These are phyloP conservation scores for Balearica regulorum DNA, from an alignment of 2,797 vertebrate genomes.

Conservation along the genomic window DNA sequence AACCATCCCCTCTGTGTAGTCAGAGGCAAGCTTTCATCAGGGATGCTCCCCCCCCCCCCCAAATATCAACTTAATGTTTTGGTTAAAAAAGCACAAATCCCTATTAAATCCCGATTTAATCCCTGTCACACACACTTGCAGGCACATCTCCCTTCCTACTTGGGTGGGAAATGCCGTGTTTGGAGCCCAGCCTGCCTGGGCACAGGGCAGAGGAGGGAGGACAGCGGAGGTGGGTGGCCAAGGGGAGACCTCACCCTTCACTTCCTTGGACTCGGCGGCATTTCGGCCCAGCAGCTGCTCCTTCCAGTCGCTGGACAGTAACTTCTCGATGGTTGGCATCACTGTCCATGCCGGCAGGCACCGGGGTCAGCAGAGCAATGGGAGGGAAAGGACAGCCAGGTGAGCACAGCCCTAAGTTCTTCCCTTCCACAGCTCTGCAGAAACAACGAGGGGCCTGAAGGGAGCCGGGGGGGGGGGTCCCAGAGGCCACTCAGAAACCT, in stretches of 20 bases:
- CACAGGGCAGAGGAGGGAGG: accelerated
- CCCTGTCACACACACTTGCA: too few species aligned
- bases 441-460: accelerated
- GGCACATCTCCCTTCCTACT: background rate
- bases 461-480: accelerated
- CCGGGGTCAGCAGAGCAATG: background rate
- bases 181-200: background rate
- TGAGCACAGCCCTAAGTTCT: background rate
- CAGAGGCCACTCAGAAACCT: accelerated
- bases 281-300: conserved; percentile 87
- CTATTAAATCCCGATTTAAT: background rate
- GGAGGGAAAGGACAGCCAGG: background rate
- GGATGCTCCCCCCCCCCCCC: too few species aligned
- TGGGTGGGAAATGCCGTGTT: accelerated
- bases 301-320: conserved; percentile 91
- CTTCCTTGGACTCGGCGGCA: conserved; percentile 78
- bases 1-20: background rate
- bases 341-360: conserved; percentile 66
- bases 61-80: background rate
- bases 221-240: accelerated
- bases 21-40: background rate
- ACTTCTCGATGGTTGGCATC: conserved; percentile 93
- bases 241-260: conserved; percentile 83
- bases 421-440: background rate
- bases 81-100: background rate